A percentile compares a stretch with the other conserved stretches of the same genome.
These are phyloP conservation scores for Formica selysi DNA, from an alignment of 1,140 invertebrate species.

Conservation along the genomic window DNA sequence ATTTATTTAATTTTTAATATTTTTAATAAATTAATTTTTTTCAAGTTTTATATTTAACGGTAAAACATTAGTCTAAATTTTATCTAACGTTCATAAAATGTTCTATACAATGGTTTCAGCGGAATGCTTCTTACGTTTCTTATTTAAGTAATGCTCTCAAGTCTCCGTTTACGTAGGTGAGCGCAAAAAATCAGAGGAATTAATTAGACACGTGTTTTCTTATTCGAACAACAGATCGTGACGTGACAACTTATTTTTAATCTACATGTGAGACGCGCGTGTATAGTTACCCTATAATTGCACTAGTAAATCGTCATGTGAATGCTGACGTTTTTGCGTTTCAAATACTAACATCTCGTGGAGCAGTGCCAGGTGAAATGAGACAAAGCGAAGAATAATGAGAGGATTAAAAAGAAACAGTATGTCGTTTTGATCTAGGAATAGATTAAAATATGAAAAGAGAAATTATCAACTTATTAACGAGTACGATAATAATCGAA, in stretches of 20 bases:
- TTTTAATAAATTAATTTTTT: no score
- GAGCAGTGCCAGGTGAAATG: constrained; percentile 48
- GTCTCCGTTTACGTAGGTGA: constrained; percentile 16
- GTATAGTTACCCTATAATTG: not conserved
- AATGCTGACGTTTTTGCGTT: constrained; percentile 31
- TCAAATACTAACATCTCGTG: constrained; percentile 8
- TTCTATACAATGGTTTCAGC: not conserved
- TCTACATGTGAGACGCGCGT: not conserved
- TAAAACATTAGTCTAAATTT: no score
- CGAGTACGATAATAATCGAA: not conserved
- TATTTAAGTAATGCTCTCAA: constrained; percentile 12
- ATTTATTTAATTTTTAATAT: no score
- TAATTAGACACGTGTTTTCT: not conserved
- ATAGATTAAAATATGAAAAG: constrained; percentile 25
- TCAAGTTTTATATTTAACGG: no score
- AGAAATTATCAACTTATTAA: not conserved
- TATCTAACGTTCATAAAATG: no score
- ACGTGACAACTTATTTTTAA: constrained; percentile 37
- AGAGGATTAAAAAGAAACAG: not conserved
- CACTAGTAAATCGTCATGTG: constrained; percentile 25
- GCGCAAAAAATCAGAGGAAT: constrained; percentile 7
- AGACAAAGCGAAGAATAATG: constrained; percentile 42
- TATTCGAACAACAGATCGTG: not conserved
- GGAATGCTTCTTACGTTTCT: not conserved
- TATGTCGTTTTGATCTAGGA: constrained; percentile 16